phyloP scores from a whole-genome alignment of 2,797 vertebrate species.

The Coregonus suidteri region DNA sequence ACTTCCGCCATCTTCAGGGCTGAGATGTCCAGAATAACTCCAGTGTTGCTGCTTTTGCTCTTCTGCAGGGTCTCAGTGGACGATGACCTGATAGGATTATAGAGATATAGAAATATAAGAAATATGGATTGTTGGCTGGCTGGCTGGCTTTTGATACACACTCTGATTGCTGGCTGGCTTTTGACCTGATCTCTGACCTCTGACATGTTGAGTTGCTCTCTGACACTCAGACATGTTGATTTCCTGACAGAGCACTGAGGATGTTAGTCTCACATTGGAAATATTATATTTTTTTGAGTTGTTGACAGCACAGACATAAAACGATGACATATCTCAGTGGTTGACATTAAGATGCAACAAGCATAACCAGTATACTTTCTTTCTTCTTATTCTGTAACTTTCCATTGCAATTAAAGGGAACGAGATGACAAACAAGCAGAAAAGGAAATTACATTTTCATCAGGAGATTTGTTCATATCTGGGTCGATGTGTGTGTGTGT shows the following conservation, averaged over 20 bases:
- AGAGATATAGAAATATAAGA: not conserved
- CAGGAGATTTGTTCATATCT: not conserved
- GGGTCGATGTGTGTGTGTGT: too few relatives aligned
- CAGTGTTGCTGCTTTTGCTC: conserved; percentile 79
- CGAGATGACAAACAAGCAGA: not conserved
- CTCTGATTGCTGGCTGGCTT: not conserved
- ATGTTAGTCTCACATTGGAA: not conserved
- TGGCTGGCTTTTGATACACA: not conserved
- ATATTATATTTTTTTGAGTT: not conserved
- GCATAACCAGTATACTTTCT: not conserved
- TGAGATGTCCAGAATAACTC: conserved; percentile 84
- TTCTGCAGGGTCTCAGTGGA: conserved; percentile 67
- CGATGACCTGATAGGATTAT: not conserved
- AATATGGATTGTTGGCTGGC: not conserved
- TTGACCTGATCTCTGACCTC: not conserved
- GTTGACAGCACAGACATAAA: not conserved
- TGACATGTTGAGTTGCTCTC: not conserved
- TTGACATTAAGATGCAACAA: not conserved
- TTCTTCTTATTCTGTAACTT: not conserved
- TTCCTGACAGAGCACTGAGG: not conserved
- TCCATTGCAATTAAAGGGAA: not conserved
- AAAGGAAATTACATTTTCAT: not conserved
- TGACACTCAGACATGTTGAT: not conserved
- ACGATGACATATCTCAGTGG: not conserved
- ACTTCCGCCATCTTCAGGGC: conserved; percentile 86